Percentiles rank a stretch among this genome's conserved stretches.
Evolutionary conservation across 2,797 vertebrate genomes (phyloP).

Genomic region (Psittacula echo): DNA sequence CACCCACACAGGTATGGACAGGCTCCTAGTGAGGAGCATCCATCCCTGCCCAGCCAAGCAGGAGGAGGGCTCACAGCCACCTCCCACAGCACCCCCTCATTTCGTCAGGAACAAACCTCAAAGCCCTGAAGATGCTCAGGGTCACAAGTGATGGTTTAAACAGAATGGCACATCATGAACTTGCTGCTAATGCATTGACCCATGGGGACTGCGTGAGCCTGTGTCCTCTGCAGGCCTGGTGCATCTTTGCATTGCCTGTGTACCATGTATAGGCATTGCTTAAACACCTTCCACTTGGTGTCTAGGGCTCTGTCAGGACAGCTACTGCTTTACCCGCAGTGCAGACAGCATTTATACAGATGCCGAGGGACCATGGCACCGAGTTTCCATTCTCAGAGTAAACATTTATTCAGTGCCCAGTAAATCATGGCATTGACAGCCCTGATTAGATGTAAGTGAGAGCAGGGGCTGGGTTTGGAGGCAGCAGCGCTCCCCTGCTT

Average conservation of each 20-base stretch:
- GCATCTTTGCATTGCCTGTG: accelerated
- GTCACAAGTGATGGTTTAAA: background rate
- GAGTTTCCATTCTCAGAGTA: background rate
- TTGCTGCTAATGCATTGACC: background rate
- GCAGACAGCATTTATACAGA: accelerated
- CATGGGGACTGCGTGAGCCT: accelerated
- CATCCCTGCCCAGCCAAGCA: background rate
- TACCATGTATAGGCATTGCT: background rate
- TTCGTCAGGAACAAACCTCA: background rate
- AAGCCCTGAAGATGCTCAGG: background rate
- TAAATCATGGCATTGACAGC: background rate
- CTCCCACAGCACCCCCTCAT: background rate
- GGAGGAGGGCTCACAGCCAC: background rate
- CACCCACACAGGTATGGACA: background rate
- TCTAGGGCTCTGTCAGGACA: background rate
- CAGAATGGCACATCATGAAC: accelerated
- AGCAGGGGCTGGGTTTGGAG: background rate
- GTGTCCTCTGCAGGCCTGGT: accelerated
- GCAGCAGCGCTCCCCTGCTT: background rate
- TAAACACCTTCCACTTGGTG: background rate
- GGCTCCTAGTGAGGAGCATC: background rate
- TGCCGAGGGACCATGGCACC: accelerated
- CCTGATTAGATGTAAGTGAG: background rate
- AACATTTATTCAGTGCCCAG: background rate
- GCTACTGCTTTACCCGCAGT: background rate